phyloP scores from a whole-genome alignment of 2,888 invertebrate species.

The Parnassius mnemosyne region DNA sequence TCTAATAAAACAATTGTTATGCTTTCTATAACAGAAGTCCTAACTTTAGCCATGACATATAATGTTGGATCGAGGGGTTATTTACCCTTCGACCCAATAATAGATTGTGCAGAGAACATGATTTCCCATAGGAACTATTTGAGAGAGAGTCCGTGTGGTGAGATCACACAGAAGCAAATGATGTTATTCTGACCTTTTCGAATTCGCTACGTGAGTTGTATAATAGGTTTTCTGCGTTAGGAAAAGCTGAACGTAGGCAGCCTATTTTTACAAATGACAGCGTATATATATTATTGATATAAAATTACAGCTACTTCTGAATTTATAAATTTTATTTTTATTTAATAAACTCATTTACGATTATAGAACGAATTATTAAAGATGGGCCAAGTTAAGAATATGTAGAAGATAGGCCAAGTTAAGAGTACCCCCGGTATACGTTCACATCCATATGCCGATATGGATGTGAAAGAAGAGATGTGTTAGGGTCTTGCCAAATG shows the following conservation, averaged over 20 bases:
- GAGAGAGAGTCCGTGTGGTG: neutral
- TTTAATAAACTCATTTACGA: too few relatives aligned
- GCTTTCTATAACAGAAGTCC: slow-evolving; percentile 14
- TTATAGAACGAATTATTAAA: too few relatives aligned
- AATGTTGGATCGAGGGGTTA: slow-evolving; percentile 14
- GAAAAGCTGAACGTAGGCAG: slow-evolving; percentile 3
- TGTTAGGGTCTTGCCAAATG: too few relatives aligned
- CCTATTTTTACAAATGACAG: too few relatives aligned
- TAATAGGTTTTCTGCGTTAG: slow-evolving; percentile 8
- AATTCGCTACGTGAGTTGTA: slow-evolving; percentile 47
- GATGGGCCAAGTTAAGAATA: too few relatives aligned
- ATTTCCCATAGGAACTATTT: slow-evolving; percentile 25
- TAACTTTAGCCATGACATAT: slow-evolving; percentile 21
- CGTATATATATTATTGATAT: too few relatives aligned
- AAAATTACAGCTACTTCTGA: too few relatives aligned
- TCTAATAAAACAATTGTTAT: slow-evolving; percentile 17
- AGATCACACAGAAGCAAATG: slow-evolving; percentile 32
- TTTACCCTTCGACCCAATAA: slow-evolving; percentile 3
- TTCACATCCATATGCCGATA: too few relatives aligned
- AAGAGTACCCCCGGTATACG: too few relatives aligned
- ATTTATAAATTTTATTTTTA: too few relatives aligned
- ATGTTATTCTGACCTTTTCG: slow-evolving; percentile 44
- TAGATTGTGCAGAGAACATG: slow-evolving; percentile 17
- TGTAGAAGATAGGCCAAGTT: too few relatives aligned
- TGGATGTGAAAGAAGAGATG: too few relatives aligned